phyloP scores from a whole-genome alignment of 64 coral and sea anemone species.

The Astreopora myriophthalma region DNA sequence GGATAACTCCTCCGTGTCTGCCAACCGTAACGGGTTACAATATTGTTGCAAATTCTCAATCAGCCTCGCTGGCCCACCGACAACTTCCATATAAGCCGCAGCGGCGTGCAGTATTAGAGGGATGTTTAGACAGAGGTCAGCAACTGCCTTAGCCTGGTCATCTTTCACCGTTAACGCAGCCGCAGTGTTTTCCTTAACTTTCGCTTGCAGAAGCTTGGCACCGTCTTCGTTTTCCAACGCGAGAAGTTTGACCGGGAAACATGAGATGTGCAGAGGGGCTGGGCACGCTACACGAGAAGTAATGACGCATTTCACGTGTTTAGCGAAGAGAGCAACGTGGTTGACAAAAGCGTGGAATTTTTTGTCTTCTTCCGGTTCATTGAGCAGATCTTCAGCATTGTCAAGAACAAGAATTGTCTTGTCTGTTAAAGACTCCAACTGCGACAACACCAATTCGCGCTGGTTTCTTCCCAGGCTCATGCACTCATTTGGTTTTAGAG shows the following conservation, averaged over 20 bases:
- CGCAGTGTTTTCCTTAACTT: neutral
- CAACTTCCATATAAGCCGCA: constrained; percentile 3
- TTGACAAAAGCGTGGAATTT: constrained; percentile 21
- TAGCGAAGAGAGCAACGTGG: neutral
- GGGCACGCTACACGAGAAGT: neutral
- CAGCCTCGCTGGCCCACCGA: neutral
- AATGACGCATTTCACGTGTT: constrained; percentile 7
- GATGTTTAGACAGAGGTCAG: neutral
- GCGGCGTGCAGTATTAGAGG: constrained; percentile 21
- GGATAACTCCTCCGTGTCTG: neutral
- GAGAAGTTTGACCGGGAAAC: constrained; percentile 1
- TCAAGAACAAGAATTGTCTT: neutral
- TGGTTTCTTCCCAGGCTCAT: neutral
- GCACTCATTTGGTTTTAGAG: neutral
- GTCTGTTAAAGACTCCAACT: neutral
- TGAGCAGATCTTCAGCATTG: constrained; percentile 14
- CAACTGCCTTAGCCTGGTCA: neutral
- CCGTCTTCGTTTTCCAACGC: neutral
- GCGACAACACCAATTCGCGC: neutral
- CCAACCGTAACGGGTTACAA: neutral
- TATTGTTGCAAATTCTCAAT: neutral
- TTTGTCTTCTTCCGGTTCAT: neutral
- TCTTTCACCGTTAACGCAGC: neutral
- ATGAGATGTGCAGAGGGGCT: neutral
- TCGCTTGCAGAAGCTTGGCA: neutral